phyloP scores from a whole-genome alignment of 2,113 vertebrate genomes.

The Pogona vitticeps region DNA sequence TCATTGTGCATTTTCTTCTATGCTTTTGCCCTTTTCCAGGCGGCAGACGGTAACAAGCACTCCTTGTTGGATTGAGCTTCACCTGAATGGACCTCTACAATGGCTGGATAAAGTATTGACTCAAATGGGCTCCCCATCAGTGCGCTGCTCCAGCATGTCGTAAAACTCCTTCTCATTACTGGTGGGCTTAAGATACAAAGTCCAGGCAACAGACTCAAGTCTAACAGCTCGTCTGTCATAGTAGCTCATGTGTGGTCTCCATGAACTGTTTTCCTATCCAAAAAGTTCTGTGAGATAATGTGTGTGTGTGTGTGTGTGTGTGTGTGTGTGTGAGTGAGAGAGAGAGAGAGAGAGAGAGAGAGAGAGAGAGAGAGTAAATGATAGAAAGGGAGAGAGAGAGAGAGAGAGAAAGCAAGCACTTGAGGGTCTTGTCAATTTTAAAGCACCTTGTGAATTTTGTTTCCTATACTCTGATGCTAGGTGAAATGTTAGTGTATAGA shows the following conservation, averaged over 20 bases:
- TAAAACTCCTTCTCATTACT: constrained; percentile 74
- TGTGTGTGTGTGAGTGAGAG: constrained; percentile 56
- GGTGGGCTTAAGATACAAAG: constrained; percentile 66
- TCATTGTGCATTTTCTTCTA: not conserved
- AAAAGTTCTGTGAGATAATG: constrained; percentile 62
- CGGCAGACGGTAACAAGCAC: constrained; percentile 98
- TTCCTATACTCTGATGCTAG: constrained; percentile 82
- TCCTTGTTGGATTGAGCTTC: constrained; percentile 98
- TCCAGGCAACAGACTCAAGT: constrained; percentile 79
- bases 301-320: too few relatives aligned
- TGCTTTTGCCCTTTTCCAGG: constrained; percentile 68
- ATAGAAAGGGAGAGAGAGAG: constrained; percentile 60
- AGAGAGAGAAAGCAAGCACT: constrained; percentile 82
- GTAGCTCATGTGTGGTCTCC: constrained; percentile 81
- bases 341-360: constrained; percentile 71
- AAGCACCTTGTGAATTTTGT: constrained; percentile 89
- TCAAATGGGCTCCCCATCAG: constrained; percentile 98
- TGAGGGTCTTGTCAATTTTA: constrained; percentile 84
- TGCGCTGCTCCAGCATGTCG: constrained; percentile 98
- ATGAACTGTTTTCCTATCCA: constrained; percentile 82
- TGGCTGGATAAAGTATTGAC: constrained; percentile 99
- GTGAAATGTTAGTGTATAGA: constrained; percentile 85
- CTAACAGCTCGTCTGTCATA: constrained; percentile 80
- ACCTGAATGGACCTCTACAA: constrained; percentile 96
- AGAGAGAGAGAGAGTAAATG: constrained; percentile 57